Conservation (phyloP, 92 coral and sea anemone species). For the Palythoa grandis region DNA sequence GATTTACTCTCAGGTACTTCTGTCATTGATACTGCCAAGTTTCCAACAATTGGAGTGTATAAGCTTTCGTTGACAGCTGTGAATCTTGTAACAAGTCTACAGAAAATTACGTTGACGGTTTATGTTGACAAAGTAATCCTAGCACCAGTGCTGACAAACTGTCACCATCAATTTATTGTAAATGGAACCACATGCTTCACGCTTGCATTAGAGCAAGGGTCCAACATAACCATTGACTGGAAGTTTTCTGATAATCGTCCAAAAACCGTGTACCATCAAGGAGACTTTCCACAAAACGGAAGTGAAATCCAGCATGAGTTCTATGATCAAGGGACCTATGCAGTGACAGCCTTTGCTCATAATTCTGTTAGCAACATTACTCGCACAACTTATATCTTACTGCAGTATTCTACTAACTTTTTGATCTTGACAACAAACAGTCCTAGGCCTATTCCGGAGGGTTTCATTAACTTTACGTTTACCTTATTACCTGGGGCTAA, state of each 20-base stretch:
- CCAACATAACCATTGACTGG: conserved; percentile 80
- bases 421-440: conserved; percentile 62
- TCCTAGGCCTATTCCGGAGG: conserved; percentile 84
- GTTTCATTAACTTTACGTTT: conserved; percentile 61
- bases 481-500: conserved; percentile 51
- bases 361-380: conserved; percentile 78
- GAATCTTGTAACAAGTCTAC: conserved; percentile 77
- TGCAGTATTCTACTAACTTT: conserved; percentile 69
- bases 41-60: conserved; percentile 63
- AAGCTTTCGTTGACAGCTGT: conserved; percentile 68
- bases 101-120: conserved; percentile 48
- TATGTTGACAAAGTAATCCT: conserved; percentile 71
- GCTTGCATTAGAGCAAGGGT: conserved; percentile 63
- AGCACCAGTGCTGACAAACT: conserved; percentile 41
- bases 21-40: conserved; percentile 39
- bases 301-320: conserved; percentile 53
- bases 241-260: conserved; percentile 68
- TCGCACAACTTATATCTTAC: conserved; percentile 11
- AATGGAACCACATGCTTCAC: conserved; percentile 55
- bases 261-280: conserved; percentile 40
- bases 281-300: conserved; percentile 65
- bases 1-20: conserved; percentile 50
- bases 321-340: conserved; percentile 43
- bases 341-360: conserved; percentile 53
- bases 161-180: conserved; percentile 49